Evolutionary conservation across 2,113 vertebrate genomes (phyloP).

Genomic region (Engraulis encrasicolus): DNA sequence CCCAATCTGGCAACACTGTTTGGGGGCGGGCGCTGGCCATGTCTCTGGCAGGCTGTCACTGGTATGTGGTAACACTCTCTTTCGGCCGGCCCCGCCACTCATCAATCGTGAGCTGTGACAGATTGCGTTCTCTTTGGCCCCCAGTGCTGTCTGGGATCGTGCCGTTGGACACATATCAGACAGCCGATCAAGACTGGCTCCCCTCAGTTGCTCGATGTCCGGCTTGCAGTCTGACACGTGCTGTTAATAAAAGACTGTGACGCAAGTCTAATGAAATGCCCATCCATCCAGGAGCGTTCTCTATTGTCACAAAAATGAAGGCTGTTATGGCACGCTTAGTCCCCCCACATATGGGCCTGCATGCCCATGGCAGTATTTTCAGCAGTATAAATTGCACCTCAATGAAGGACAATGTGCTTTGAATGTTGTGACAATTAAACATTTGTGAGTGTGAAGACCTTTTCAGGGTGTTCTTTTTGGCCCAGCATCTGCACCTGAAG

Average conservation of each 20-base stretch:
- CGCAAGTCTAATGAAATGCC: slow-evolving; percentile 5
- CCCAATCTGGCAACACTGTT: too few relatives aligned
- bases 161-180: not conserved
- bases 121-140: not conserved
- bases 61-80: slow-evolving; percentile 25
- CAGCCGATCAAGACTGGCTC: not conserved
- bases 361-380: too few relatives aligned
- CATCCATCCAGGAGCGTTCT: not conserved
- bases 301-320: not conserved
- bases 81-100: not conserved
- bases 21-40: too few relatives aligned
- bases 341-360: too few relatives aligned
- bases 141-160: not conserved
- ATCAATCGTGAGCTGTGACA: not conserved
- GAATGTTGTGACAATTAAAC: too few relatives aligned
- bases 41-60: not conserved
- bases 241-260: not conserved
- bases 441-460: too few relatives aligned
- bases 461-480: too few relatives aligned
- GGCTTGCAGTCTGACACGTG: not conserved
- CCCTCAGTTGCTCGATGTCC: not conserved
- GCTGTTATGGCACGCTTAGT: too few relatives aligned
- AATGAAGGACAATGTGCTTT: too few relatives aligned
- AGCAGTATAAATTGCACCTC: too few relatives aligned
- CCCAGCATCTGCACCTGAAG: too few relatives aligned